Evolutionary conservation across 2,888 invertebrate genomes (phyloP).

Genomic region (Bombyx huttoni): DNA sequence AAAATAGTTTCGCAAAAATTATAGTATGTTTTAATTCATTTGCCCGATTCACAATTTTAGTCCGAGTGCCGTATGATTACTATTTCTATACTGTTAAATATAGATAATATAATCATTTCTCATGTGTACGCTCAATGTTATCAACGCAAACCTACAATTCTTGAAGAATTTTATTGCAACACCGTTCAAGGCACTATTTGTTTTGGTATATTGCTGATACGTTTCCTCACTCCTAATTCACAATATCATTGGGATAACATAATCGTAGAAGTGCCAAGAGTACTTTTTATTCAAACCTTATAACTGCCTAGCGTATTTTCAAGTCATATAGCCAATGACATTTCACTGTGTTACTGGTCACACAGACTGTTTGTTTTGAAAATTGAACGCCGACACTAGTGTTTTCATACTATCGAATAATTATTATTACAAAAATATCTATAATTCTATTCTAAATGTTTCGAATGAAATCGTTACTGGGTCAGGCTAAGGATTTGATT

Average conservation of each 20-base stretch:
- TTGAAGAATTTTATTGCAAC: constrained; percentile 31
- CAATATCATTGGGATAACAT: constrained; percentile 57
- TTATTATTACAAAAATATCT: constrained; percentile 70
- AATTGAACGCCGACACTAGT: constrained; percentile 23
- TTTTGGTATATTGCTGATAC: constrained; percentile 73
- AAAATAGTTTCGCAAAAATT: constrained; percentile 39
- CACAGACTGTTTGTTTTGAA: no score
- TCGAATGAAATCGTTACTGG: constrained; percentile 55
- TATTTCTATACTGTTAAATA: constrained; percentile 71
- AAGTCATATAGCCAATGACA: constrained; percentile 12
- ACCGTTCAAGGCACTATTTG: constrained; percentile 66
- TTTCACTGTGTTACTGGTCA: no score
- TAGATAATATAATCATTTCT: constrained; percentile 67
- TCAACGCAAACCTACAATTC: constrained; percentile 43
- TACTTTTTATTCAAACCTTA: constrained; percentile 49
- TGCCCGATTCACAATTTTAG: constrained; percentile 36
- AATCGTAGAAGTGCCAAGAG: constrained; percentile 49
- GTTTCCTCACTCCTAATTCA: constrained; percentile 67
- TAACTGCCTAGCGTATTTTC: constrained; percentile 23
- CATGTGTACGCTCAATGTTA: constrained; percentile 23
- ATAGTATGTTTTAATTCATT: constrained; percentile 38
- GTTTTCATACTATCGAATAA: constrained; percentile 54
- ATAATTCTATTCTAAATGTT: constrained; percentile 64
- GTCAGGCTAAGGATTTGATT: constrained; percentile 66
- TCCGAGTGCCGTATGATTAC: constrained; percentile 66